A percentile compares a stretch with the other conserved stretches of the same genome.
Evolutionary conservation across 2,888 invertebrate genomes (phyloP).

Genomic region (Cheilosia vernalis): DNA sequence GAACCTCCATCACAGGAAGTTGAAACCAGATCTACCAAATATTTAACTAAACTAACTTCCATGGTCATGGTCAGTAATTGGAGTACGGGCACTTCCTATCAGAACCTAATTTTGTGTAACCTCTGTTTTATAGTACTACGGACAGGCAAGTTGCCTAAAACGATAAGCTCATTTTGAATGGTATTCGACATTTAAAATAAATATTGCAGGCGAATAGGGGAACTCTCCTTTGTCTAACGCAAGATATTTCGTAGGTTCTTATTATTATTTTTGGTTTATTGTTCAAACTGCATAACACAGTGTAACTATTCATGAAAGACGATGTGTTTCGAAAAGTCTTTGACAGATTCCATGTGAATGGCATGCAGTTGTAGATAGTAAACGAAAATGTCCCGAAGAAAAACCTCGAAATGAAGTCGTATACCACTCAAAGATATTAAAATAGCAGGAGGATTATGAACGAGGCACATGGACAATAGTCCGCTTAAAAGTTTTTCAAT

Average conservation of each 20-base stretch:
- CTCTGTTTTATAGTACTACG: slow-evolving; percentile 32
- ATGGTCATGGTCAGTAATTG: slow-evolving; percentile 41
- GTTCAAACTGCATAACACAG: slow-evolving; percentile 16
- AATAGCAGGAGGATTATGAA: not conserved
- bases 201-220: slow-evolving; percentile 1
- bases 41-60: slow-evolving; percentile 36
- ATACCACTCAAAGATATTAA: slow-evolving; percentile 51
- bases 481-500: not conserved
- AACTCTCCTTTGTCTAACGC: slow-evolving; percentile 44
- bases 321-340: slow-evolving; percentile 48
- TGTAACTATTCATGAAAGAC: slow-evolving; percentile 61
- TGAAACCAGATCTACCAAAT: slow-evolving; percentile 8
- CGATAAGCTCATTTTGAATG: slow-evolving; percentile 34
- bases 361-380: slow-evolving; percentile 14
- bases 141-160: slow-evolving; percentile 33
- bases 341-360: slow-evolving; percentile 32
- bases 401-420: slow-evolving; percentile 40
- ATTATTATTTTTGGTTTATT: slow-evolving; percentile 18
- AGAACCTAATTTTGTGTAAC: slow-evolving; percentile 32
- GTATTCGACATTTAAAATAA: slow-evolving; percentile 49
- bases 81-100: slow-evolving; percentile 4
- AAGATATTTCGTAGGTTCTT: slow-evolving; percentile 20
- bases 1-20: slow-evolving; percentile 20
- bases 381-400: slow-evolving; percentile 46
- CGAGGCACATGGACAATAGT: not conserved